These are phyloP conservation scores for Chromis chromis DNA, from an alignment of 2,797 vertebrate species.

Conservation along the genomic window DNA sequence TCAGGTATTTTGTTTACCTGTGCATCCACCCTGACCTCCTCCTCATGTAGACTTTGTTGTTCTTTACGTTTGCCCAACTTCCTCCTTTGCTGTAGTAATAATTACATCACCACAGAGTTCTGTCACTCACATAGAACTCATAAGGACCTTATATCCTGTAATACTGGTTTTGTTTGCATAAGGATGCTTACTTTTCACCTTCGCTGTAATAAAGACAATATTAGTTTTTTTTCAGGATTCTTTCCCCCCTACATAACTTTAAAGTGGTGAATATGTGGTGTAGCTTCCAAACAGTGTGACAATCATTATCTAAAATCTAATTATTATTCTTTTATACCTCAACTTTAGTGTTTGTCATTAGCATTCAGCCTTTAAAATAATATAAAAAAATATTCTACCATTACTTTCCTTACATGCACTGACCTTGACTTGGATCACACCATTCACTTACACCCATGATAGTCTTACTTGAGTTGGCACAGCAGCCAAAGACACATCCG, in stretches of 20 bases:
- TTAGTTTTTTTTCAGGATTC: background rate
- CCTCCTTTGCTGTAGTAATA: background rate
- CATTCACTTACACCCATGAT: background rate
- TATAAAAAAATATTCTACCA: background rate
- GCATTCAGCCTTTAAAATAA: too few species aligned
- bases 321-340: background rate
- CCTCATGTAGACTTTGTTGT: background rate
- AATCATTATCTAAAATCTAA: background rate
- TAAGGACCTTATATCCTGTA: background rate
- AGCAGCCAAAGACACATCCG: slow-evolving; percentile 8
- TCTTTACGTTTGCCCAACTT: background rate
- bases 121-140: background rate
- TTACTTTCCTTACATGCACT: background rate
- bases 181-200: background rate
- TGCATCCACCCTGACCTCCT: background rate
- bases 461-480: background rate
- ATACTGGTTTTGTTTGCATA: background rate
- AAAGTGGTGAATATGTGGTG: background rate
- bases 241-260: background rate
- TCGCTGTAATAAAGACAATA: background rate
- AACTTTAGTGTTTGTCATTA: background rate
- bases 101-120: background rate
- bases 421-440: background rate
- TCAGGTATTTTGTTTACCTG: background rate
- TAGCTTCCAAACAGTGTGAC: background rate